Percentiles rank a stretch among this genome's conserved stretches.
These are phyloP conservation scores for Macrosiphum euphorbiae DNA, from an alignment of 2,888 invertebrate genomes.

Conservation along the genomic window DNA sequence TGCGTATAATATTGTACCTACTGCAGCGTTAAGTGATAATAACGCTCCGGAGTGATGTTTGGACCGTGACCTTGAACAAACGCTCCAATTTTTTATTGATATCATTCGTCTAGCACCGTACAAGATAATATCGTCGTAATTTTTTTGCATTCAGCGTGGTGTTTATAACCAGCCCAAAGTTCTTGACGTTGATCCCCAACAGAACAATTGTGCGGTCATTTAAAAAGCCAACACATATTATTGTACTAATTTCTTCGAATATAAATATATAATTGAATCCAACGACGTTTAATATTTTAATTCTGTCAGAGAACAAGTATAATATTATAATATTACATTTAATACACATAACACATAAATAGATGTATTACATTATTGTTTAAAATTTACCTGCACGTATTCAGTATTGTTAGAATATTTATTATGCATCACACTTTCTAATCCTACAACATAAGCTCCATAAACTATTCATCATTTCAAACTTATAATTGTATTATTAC, in stretches of 20 bases:
- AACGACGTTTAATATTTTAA: background rate
- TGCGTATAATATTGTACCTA: too few relatives aligned
- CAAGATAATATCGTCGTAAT: background rate
- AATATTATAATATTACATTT: background rate
- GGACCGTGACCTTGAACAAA: background rate
- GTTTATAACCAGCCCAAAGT: background rate
- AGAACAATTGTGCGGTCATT: background rate
- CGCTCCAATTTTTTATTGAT: background rate
- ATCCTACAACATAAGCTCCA: background rate
- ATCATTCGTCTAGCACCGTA: background rate
- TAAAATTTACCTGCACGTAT: slow-evolving; percentile 2
- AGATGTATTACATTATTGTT: background rate
- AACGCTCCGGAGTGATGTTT: background rate
- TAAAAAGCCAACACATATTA: background rate
- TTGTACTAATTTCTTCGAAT: background rate
- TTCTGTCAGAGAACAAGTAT: background rate
- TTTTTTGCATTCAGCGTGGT: background rate
- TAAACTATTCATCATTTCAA: background rate
- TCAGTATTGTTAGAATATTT: background rate
- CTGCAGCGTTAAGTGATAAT: background rate
- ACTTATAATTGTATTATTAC: background rate
- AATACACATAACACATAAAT: background rate
- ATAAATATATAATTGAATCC: too few relatives aligned
- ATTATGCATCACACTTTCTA: slow-evolving; percentile 5
- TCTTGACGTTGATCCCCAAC: background rate